These are phyloP conservation scores for Lithosia quadra DNA, from an alignment of 2,888 invertebrate species.

Conservation along the genomic window DNA sequence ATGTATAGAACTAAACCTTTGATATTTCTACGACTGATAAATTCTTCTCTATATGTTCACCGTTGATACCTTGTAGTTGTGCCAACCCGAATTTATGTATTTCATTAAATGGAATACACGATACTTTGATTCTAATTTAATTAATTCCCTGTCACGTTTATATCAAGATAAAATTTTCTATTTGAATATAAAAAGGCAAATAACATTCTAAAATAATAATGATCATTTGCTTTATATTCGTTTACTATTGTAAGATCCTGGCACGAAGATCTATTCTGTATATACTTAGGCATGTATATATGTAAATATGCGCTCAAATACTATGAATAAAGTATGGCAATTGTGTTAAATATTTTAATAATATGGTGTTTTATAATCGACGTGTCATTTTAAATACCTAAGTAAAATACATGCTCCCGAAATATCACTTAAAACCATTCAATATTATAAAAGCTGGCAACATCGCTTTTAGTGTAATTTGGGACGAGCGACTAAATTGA, in stretches of 20 bases:
- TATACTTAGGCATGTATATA: conserved; percentile 40
- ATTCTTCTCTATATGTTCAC: conserved; percentile 75
- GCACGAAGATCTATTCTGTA: conserved; percentile 39
- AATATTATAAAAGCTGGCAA: conserved; percentile 31
- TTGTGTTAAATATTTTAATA: conserved; percentile 53
- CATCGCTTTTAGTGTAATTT: conserved; percentile 33
- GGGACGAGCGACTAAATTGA: conserved; percentile 32
- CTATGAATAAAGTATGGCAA: conserved; percentile 50
- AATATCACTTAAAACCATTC: conserved; percentile 25
- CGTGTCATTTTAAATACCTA: not conserved
- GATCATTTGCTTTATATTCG: conserved; percentile 34
- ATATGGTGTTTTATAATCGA: conserved; percentile 34
- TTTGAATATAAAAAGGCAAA: conserved; percentile 9
- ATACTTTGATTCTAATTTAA: conserved; percentile 50
- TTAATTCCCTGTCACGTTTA: conserved; percentile 39
- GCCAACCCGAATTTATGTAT: conserved; percentile 86
- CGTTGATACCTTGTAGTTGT: conserved; percentile 82
- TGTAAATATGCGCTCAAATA: conserved; percentile 51
- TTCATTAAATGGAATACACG: conserved; percentile 81
- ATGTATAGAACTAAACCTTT: conserved; percentile 52
- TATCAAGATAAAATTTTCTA: conserved; percentile 23
- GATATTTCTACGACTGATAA: conserved; percentile 71
- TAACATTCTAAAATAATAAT: conserved; percentile 12
- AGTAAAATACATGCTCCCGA: not conserved
- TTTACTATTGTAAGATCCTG: conserved; percentile 41